Evolutionary conservation across 1,140 invertebrate genomes (phyloP).

Genomic region (Papilio machaon): DNA sequence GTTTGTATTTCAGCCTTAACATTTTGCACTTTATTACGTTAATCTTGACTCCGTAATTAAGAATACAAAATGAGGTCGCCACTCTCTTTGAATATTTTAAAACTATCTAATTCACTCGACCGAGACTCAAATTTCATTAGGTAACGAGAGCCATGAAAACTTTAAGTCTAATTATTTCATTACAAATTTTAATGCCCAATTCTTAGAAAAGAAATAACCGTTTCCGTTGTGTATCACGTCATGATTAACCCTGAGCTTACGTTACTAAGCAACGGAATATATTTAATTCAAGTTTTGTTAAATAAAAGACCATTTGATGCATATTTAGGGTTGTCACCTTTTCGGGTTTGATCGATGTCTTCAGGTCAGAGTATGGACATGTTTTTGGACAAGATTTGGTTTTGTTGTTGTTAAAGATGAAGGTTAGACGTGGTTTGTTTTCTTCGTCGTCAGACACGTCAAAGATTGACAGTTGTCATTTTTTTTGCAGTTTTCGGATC

Average conservation of each 20-base stretch:
- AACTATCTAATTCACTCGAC: slow-evolving; percentile 31
- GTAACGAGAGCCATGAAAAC: slow-evolving; percentile 21
- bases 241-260: neutral
- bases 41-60: slow-evolving; percentile 30
- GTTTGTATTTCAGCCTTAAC: slow-evolving; percentile 23
- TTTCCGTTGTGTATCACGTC: neutral
- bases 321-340: too few species aligned
- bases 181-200: neutral
- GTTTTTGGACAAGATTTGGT: neutral
- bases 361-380: neutral
- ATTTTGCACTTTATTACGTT: slow-evolving; percentile 34
- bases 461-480: neutral
- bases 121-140: slow-evolving; percentile 33
- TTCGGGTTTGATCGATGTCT: neutral
- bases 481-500: neutral
- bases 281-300: neutral
- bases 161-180: slow-evolving; percentile 17
- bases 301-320: neutral
- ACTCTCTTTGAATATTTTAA: slow-evolving; percentile 33
- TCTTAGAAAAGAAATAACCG: neutral
- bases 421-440: neutral
- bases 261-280: neutral
- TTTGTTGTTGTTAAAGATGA: neutral
- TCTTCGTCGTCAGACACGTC: neutral
- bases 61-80: slow-evolving; percentile 33